Evolutionary conservation across 2,113 vertebrate genomes (phyloP), one percentile per base, ranked within the genome.

Genomic region (Hemicordylus capensis): DNA sequence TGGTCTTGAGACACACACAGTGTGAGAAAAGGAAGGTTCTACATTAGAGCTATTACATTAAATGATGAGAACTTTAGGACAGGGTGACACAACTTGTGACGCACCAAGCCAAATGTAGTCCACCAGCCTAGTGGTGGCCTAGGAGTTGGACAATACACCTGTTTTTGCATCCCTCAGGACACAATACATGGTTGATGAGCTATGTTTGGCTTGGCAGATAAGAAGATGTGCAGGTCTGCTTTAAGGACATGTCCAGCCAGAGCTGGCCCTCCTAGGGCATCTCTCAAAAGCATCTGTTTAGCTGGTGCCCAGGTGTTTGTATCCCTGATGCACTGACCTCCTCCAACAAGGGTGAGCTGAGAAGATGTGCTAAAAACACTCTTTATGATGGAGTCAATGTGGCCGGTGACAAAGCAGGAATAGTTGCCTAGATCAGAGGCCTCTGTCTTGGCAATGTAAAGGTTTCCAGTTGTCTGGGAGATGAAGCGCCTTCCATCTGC

Each of bases 321-420:
- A 3, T 15, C 0, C 81, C 31, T 0, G 1, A 6, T 26, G 69
- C 70, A 86, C 97, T 87, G 92, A 99, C 99, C 98, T 54, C 98
- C 98, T 0, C 98, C 93, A 1, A 96, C 90, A 28, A 99, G 96
- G 39, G 95, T 97, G 90, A 99, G 98, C 86, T 95, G 97, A 77
- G 97, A 97, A 31, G 97, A 96, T 84, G 97, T 98, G 97, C 98
- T 99, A 95, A 99, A 99, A 81, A 98, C 98, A 1, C 98, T 99
- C 94, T 98, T 99, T 89, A 97, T 98, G 94, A 97, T 98, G 92
- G 98, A 98, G 79, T 99, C 98, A 72, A 99, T 96, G 95, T 97
- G 97, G 93, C 98, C 98, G 5, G 98, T 99, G 88, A 98, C 98
- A 79, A 99, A 97, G 91, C 99, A 99, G 59, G 98, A 99, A 82